phyloP scores from a whole-genome alignment of 2,797 vertebrate species.

The Falco berigora region DNA sequence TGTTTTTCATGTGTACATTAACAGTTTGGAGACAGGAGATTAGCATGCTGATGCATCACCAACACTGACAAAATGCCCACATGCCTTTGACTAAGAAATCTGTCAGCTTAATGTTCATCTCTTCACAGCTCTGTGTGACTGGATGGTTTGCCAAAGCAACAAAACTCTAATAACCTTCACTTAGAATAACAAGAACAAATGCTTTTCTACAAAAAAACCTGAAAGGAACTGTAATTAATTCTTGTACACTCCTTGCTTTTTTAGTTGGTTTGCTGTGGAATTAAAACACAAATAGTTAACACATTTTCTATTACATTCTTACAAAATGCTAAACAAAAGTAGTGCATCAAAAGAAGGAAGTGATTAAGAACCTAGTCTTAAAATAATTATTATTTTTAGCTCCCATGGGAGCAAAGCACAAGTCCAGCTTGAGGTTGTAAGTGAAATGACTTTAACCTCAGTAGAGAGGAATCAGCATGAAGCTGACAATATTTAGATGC shows the following conservation, averaged over 20 bases:
- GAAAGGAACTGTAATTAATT: conserved; percentile 10
- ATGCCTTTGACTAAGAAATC: neutral
- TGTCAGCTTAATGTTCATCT: conserved; percentile 4
- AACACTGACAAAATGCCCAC: neutral
- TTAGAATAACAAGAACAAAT: neutral
- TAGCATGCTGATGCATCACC: neutral
- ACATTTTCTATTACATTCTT: conserved; percentile 33
- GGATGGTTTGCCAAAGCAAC: neutral
- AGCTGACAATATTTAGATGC: conserved; percentile 27
- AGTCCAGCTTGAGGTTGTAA: conserved; percentile 44
- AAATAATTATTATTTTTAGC: conserved; percentile 66
- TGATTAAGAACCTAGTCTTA: conserved; percentile 63
- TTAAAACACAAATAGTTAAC: conserved; percentile 42
- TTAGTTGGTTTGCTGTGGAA: neutral
- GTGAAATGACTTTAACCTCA: neutral
- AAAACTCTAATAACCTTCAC: neutral
- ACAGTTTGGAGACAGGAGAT: neutral
- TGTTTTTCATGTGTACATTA: neutral
- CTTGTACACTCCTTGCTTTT: neutral
- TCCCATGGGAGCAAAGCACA: conserved; percentile 55
- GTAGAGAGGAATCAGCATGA: conserved; percentile 18
- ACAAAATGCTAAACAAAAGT: conserved; percentile 45
- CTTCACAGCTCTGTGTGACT: neutral
- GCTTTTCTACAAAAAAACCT: neutral
- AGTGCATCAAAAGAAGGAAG: conserved; percentile 61